Evolutionary conservation across 2,888 invertebrate species (phyloP).

Genomic region (Leucophora obtusa): DNA sequence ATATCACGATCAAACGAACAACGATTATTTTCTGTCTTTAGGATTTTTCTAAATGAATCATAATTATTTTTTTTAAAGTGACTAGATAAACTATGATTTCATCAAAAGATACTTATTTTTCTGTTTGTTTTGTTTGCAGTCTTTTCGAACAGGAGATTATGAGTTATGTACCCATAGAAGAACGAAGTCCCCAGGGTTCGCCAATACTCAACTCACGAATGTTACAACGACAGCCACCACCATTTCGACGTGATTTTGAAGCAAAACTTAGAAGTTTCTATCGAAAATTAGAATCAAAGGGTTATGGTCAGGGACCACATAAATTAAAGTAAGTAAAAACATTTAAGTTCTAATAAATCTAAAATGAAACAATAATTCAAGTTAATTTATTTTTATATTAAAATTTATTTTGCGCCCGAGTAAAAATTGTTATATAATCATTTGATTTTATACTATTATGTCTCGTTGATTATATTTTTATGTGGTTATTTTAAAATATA

Average conservation of each 20-base stretch:
- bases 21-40: neutral
- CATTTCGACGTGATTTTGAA: conserved; percentile 95
- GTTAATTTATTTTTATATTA: no score
- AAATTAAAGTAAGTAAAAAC: conserved; percentile 92
- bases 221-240: conserved; percentile 90
- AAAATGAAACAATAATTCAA: no score
- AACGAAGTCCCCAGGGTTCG: conserved; percentile 82
- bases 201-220: conserved; percentile 87
- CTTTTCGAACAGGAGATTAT: conserved; percentile 99
- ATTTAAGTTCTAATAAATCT: no score
- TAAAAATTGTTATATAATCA: no score
- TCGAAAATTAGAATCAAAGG: conserved; percentile 95
- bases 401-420: no score
- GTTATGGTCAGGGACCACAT: conserved; percentile 97
- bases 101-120: neutral
- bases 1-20: neutral
- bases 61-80: neutral
- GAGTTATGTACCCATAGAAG: conserved; percentile 92
- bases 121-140: conserved; percentile 81
- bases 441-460: no score
- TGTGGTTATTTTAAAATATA: no score
- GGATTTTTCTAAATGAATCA: neutral
- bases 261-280: conserved; percentile 97
- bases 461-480: no score
- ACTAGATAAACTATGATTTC: neutral